These are phyloP conservation scores for Python bivittatus DNA, from an alignment of 2,113 vertebrate genomes.

Conservation along the genomic window DNA sequence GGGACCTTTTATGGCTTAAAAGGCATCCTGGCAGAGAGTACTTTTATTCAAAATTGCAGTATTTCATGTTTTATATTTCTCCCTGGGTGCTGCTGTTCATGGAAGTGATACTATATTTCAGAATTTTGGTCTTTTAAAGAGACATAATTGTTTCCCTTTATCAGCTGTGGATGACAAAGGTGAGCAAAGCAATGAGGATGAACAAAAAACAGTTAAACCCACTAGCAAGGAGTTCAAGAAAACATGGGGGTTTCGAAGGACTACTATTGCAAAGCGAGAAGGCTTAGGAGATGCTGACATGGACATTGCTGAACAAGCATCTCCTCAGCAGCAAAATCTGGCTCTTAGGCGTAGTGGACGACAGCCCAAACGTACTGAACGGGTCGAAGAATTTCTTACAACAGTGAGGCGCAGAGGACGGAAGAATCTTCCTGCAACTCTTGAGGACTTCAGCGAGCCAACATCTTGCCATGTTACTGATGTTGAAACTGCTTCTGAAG, in stretches of 20 bases:
- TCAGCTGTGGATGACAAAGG: conserved; percentile 74
- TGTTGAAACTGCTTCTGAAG: conserved; percentile 84
- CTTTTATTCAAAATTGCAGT: not conserved
- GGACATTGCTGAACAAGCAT: conserved; percentile 65
- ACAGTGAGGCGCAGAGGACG: conserved; percentile 77
- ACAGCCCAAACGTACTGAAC: conserved; percentile 74
- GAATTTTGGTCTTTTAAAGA: not conserved
- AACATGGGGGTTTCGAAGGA: conserved; percentile 93
- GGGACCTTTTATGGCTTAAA: not conserved
- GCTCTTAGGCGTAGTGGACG: conserved; percentile 79
- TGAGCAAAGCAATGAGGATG: conserved; percentile 73
- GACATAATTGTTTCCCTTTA: not conserved
- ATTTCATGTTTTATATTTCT: not conserved
- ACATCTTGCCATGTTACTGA: conserved; percentile 78
- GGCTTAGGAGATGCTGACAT: conserved; percentile 76
- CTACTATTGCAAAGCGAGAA: conserved; percentile 89
- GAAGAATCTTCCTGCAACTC: conserved; percentile 67
- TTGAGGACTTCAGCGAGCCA: conserved; percentile 78
- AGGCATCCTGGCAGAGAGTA: not conserved
- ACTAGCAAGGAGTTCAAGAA: conserved; percentile 86
- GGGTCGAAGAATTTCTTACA: conserved; percentile 93
- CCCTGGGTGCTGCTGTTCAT: not conserved
- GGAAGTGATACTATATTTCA: not conserved
- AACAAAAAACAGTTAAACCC: conserved; percentile 74
- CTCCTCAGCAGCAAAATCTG: conserved; percentile 67